A percentile compares a stretch with the other conserved stretches of the same genome.
phyloP scores from a whole-genome alignment of 2,888 invertebrate species.

The Drosophila maculinotata region DNA sequence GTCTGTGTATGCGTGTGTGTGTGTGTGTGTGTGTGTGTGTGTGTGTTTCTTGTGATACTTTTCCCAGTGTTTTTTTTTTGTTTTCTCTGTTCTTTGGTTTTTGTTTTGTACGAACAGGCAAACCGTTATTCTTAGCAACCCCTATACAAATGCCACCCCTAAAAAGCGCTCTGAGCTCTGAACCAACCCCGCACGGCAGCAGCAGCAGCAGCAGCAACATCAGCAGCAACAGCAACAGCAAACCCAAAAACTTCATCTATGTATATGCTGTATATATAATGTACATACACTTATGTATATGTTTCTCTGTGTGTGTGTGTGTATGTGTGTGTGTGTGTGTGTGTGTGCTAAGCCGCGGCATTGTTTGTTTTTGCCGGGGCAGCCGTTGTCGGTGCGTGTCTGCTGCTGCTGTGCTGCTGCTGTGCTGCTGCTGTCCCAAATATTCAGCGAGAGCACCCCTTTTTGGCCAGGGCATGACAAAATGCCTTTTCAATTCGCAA shows the following conservation, averaged over 20 bases:
- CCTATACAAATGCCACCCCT: conserved; percentile 57
- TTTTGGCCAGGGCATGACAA: conserved; percentile 31
- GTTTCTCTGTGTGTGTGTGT: conserved; percentile 11
- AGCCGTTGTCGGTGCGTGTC: conserved; percentile 38
- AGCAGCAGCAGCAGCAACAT: conserved; percentile 4
- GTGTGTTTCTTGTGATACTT: conserved; percentile 15
- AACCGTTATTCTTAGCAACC: conserved; percentile 58
- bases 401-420: background rate
- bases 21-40: background rate
- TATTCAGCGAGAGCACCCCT: conserved; percentile 57
- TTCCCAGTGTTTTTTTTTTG: conserved; percentile 70
- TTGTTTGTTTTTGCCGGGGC: conserved; percentile 69
- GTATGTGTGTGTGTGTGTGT: conserved; percentile 38
- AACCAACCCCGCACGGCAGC: conserved; percentile 67
- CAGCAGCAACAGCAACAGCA: conserved; percentile 10
- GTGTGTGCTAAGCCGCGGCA: conserved; percentile 68
- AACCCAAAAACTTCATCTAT: conserved; percentile 29
- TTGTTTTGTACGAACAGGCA: background rate
- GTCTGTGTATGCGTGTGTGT: background rate
- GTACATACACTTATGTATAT: conserved; percentile 26
- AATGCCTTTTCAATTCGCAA: conserved; percentile 53
- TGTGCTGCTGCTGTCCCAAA: conserved; percentile 60
- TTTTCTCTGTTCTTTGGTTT: too few relatives aligned
- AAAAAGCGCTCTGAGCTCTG: conserved; percentile 35
- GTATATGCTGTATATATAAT: conserved; percentile 27